Evolutionary conservation across 2,888 invertebrate genomes (phyloP).

Genomic region (Lithophane semibrunnea): DNA sequence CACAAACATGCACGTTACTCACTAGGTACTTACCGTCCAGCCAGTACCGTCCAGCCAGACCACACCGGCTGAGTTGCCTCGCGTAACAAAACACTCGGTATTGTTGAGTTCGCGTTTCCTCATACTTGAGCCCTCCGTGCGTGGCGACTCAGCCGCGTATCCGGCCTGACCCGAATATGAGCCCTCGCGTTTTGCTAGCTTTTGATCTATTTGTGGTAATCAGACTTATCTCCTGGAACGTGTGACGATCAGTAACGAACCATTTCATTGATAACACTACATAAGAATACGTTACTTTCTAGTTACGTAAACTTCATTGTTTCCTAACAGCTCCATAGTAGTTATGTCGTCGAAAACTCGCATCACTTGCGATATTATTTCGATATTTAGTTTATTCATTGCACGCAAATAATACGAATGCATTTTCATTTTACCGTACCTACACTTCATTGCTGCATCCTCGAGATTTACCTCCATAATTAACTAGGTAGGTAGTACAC

Average conservation of each 20-base stretch:
- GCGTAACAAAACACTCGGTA: too few relatives aligned
- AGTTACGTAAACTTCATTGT: not conserved
- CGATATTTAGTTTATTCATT: not conserved
- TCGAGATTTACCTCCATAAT: too few relatives aligned
- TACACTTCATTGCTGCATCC: too few relatives aligned
- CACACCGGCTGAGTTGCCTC: too few relatives aligned
- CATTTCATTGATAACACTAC: not conserved
- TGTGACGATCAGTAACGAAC: not conserved
- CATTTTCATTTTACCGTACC: too few relatives aligned
- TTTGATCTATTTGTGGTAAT: not conserved
- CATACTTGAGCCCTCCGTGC: too few relatives aligned
- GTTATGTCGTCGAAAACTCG: not conserved
- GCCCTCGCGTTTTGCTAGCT: not conserved
- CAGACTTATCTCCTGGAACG: not conserved
- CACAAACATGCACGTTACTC: not conserved
- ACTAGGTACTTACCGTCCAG: not conserved
- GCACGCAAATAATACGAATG: not conserved
- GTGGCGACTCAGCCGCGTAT: too few relatives aligned
- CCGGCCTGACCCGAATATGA: not conserved
- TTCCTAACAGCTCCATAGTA: not conserved
- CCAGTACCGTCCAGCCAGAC: too few relatives aligned
- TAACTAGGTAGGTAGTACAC: too few relatives aligned
- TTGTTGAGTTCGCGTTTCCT: too few relatives aligned
- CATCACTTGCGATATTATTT: not conserved
- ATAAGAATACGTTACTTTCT: not conserved